Percentiles rank a stretch among this genome's conserved stretches.
Evolutionary conservation across 1,140 invertebrate species (phyloP).

Genomic region (Vollenhovia emeryi): DNA sequence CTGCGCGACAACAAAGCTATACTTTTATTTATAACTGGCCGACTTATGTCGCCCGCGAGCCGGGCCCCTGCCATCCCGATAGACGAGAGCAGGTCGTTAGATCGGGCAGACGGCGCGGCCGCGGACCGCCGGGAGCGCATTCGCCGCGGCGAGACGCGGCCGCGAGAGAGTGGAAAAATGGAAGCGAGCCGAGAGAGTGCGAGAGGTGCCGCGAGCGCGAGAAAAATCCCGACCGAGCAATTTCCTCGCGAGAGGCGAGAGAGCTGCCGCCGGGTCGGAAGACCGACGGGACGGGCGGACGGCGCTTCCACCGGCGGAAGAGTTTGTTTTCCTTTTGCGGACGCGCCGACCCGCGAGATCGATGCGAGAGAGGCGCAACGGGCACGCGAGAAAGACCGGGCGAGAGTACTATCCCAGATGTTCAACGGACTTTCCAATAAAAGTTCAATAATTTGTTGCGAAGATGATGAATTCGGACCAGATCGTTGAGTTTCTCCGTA

Average conservation of each 20-base stretch:
- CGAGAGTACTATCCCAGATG: slow-evolving; percentile 27
- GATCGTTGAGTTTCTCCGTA: slow-evolving; percentile 6
- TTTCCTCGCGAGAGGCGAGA: slow-evolving; percentile 32
- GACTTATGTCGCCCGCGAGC: slow-evolving; percentile 60
- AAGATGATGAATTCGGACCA: slow-evolving; percentile 20
- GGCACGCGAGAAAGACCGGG: background rate
- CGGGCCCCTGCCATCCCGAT: background rate
- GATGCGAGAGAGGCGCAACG: background rate
- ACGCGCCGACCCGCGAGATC: slow-evolving; percentile 33
- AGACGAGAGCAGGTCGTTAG: slow-evolving; percentile 1
- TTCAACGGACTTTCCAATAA: slow-evolving; percentile 48
- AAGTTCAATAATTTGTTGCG: slow-evolving; percentile 38
- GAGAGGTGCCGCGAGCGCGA: background rate
- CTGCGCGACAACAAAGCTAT: slow-evolving; percentile 74
- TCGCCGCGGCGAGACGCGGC: background rate
- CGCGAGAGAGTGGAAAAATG: slow-evolving; percentile 57
- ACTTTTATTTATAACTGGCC: slow-evolving; percentile 79
- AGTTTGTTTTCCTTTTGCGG: slow-evolving; percentile 57
- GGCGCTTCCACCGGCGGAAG: slow-evolving; percentile 22
- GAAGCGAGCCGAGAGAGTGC: slow-evolving; percentile 36
- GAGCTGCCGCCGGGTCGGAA: background rate
- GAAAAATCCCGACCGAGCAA: slow-evolving; percentile 40
- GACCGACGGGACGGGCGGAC: background rate
- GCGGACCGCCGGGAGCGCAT: background rate
- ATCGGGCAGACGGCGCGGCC: slow-evolving; percentile 43